Evolutionary conservation across 2,797 vertebrate species (phyloP).

Genomic region (Anisognathus igniventris): DNA sequence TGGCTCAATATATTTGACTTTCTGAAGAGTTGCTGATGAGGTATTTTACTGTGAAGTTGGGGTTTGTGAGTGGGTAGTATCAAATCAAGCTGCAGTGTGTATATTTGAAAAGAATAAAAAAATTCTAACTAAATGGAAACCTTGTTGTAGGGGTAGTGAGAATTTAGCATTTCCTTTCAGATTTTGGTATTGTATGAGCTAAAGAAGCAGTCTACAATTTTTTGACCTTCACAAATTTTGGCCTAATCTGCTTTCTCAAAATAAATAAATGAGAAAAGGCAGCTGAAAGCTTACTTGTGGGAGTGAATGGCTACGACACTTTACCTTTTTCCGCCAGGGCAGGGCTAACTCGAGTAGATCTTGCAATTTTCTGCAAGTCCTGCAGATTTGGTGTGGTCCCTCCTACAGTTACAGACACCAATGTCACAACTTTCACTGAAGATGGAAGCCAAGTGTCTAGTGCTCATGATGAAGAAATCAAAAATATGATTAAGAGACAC

Average conservation of each 20-base stretch:
- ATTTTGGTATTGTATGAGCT: background rate
- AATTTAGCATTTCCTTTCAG: background rate
- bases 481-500: background rate
- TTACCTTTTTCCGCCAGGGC: background rate
- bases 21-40: background rate
- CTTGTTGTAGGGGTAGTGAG: background rate
- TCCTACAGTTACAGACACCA: background rate
- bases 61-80: fast-evolving
- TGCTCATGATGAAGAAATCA: fast-evolving
- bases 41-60: background rate
- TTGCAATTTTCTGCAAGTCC: background rate
- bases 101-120: background rate
- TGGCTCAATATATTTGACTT: background rate
- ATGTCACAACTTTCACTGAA: background rate
- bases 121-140: background rate
- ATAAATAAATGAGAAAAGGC: background rate
- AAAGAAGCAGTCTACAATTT: background rate
- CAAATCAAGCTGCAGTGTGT: background rate
- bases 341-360: background rate
- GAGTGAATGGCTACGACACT: background rate
- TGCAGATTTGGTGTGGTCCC: background rate
- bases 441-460: background rate
- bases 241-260: background rate
- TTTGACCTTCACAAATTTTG: background rate
- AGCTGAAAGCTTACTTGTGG: background rate